Evolutionary conservation across 2,888 invertebrate genomes (phyloP).

Genomic region (Hemithea aestivaria): DNA sequence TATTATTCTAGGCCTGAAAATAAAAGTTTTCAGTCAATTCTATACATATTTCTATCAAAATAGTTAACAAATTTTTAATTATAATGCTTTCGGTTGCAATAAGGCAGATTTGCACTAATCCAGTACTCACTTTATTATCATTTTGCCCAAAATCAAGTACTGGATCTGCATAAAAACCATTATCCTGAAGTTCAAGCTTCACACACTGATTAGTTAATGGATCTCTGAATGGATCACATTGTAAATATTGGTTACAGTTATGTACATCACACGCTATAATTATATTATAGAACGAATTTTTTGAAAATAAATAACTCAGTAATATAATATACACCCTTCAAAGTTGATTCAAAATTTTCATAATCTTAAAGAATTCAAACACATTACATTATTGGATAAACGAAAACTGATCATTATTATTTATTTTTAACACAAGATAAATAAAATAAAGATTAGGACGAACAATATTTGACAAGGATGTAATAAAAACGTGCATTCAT

Average conservation of each 20-base stretch:
- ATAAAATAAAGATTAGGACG: too few species aligned
- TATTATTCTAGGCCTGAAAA: conserved; percentile 67
- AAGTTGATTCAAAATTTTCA: too few species aligned
- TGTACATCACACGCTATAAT: conserved; percentile 15
- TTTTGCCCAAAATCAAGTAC: conserved; percentile 8
- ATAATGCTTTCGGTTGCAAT: conserved; percentile 32
- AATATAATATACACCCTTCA: neutral
- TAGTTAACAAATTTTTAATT: conserved; percentile 38
- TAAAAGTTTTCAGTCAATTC: conserved; percentile 46
- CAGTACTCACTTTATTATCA: conserved; percentile 16
- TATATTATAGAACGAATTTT: neutral
- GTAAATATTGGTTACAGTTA: conserved; percentile 6
- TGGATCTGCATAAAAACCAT: conserved; percentile 16
- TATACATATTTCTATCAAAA: conserved; percentile 34
- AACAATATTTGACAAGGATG: too few species aligned
- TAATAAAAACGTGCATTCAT: too few species aligned
- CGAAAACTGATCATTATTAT: too few species aligned
- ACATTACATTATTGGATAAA: too few species aligned
- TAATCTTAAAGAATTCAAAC: too few species aligned
- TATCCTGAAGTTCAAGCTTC: conserved; percentile 16
- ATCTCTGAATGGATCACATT: conserved; percentile 6
- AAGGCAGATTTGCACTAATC: conserved; percentile 25
- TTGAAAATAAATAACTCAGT: too few species aligned
- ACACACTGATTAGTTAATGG: conserved; percentile 9
- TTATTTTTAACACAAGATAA: too few species aligned